Conservation (phyloP, 2,888 invertebrate genomes). For the Noctua comes region DNA sequence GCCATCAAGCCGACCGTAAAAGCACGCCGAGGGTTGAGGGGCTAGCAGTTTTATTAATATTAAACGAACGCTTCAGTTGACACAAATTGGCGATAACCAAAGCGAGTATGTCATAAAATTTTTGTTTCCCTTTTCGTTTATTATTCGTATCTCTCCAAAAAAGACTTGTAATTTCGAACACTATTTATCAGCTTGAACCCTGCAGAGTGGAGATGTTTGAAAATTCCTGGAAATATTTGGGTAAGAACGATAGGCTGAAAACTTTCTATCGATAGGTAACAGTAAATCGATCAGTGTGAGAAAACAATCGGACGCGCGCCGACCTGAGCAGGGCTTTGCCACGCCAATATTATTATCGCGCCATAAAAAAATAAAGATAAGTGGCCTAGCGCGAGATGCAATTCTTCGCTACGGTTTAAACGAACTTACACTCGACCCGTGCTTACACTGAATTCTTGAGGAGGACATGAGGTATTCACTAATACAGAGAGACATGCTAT, state of each 20-base stretch:
- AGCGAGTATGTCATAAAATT: slow-evolving; percentile 83
- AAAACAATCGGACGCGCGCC: slow-evolving; percentile 77
- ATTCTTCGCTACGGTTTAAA: slow-evolving; percentile 57
- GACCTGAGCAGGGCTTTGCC: slow-evolving; percentile 68
- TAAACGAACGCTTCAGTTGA: slow-evolving; percentile 89
- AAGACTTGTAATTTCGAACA: slow-evolving; percentile 65
- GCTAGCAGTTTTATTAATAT: slow-evolving; percentile 89
- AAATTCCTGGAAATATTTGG: slow-evolving; percentile 5
- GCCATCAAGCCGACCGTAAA: slow-evolving; percentile 89
- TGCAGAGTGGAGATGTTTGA: background rate
- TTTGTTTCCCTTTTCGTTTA: slow-evolving; percentile 80
- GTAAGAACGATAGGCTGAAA: slow-evolving; percentile 30
- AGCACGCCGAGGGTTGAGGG: slow-evolving; percentile 87
- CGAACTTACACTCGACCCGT: slow-evolving; percentile 47
- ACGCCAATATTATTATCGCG: slow-evolving; percentile 81
- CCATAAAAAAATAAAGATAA: slow-evolving; percentile 80
- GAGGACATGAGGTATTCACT: slow-evolving; percentile 45
- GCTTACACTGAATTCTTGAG: slow-evolving; percentile 46
- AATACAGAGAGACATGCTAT: slow-evolving; percentile 40
- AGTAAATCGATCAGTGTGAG: slow-evolving; percentile 82
- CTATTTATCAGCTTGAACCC: slow-evolving; percentile 28
- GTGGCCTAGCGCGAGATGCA: slow-evolving; percentile 64
- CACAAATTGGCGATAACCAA: slow-evolving; percentile 89
- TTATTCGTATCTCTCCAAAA: slow-evolving; percentile 77
- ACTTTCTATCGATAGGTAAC: slow-evolving; percentile 34